Base-by-base conservation (phyloP, 2,888 invertebrate genomes). In the Thalpophila matura region DNA sequence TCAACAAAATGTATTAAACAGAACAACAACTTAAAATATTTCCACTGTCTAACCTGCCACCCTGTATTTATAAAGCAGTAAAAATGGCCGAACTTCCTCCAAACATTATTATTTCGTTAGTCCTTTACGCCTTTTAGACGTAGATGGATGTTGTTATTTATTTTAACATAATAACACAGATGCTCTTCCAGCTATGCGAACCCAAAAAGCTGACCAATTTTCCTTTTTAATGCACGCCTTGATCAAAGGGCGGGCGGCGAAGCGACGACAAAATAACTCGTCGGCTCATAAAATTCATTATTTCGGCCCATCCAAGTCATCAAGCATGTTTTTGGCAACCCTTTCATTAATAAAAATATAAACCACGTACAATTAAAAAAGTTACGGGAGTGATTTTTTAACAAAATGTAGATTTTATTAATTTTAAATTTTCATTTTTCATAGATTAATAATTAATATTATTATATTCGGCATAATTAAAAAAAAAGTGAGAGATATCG, bases 191-290 rank as follows among this genome's bases (percentile, higher is more conserved):
- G 79, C 82, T 83, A 81, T 82, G 82, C 70, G 73, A 77, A 76
- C 83, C 82, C 81, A 79, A 87, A 90, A 90, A 88, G 84, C 87
- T 86, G 84, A 86, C 91, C 89, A 91, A 92, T 91, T 91, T 89
- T 89, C 91, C 90, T 86, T 91, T 89, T 90, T 88, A 88, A 87
- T 86, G 86, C 86, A 83, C 88, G 86, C 85, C 78, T 75, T 90
- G 92, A 93, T 93, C 93, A 93, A 93, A 93, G 92, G 88, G 76
- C 77, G 84, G 65, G 67, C 83, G 82, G 51, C 80, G 85, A 84
- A 85, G 81, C 88, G 89, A 80, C 81, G 86, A 86, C 85, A 82
- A 84, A 87, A 86, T 86, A 86, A 83, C 84, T 86, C 84, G 81
- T 75, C 83, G 86, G 81, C 83, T 86, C 86, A 87, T 86, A 83